Conservation (phyloP, 1,140 invertebrate genomes). For the Drosophila dunni region DNA sequence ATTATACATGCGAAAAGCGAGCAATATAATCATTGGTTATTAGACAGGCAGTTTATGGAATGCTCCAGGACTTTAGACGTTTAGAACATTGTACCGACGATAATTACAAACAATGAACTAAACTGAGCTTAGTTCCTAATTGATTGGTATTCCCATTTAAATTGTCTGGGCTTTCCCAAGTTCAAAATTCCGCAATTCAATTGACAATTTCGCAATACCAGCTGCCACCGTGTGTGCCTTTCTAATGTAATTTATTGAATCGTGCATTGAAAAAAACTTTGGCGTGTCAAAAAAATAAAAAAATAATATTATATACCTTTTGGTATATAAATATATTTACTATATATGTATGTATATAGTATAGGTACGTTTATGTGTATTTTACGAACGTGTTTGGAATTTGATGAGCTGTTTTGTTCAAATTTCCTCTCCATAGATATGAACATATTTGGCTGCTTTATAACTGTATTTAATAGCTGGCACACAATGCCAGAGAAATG, state of each 20-base stretch:
- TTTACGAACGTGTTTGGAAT: conserved; percentile 70
- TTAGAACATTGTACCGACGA: background rate
- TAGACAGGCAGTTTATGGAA: conserved; percentile 3
- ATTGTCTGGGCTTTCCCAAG: background rate
- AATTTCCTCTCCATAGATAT: conserved; percentile 34
- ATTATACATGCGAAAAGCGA: conserved; percentile 44
- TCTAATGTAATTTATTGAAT: conserved; percentile 70
- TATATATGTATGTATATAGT: conserved; percentile 23
- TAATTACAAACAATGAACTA: background rate
- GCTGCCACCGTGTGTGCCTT: conserved; percentile 21
- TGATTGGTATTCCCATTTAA: background rate
- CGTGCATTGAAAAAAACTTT: conserved; percentile 58
- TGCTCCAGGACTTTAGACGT: conserved; percentile 12
- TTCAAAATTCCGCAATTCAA: conserved; percentile 2
- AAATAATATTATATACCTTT: conserved; percentile 20
- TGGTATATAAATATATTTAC: background rate
- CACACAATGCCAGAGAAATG: conserved; percentile 24
- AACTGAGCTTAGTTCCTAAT: conserved; percentile 14
- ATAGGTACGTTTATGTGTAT: conserved; percentile 29
- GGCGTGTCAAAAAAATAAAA: conserved; percentile 49
- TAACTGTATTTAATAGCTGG: conserved; percentile 58
- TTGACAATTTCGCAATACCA: conserved; percentile 11
- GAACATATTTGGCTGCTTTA: conserved; percentile 51
- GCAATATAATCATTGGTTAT: conserved; percentile 58
- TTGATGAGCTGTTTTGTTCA: conserved; percentile 35